Evolutionary conservation across 2,797 vertebrate genomes (phyloP).

Genomic region (Xiphorhynchus erythropygius): DNA sequence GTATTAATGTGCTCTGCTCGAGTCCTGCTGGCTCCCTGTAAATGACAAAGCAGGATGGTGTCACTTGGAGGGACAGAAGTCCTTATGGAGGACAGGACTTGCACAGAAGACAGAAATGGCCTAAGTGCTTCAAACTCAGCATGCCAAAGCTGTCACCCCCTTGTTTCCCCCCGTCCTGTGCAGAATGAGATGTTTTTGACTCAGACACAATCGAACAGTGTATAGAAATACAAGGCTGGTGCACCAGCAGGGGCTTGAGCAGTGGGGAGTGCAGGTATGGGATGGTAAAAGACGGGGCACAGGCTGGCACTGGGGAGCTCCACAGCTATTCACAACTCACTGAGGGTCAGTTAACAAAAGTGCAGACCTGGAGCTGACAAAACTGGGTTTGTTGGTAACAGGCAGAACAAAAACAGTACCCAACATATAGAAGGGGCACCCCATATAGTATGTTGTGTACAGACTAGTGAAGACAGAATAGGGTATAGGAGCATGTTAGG

Average conservation of each 20-base stretch:
- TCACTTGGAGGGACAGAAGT: background rate
- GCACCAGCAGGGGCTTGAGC: fast-evolving
- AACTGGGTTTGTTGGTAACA: background rate
- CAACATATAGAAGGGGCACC: background rate
- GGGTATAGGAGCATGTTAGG: background rate
- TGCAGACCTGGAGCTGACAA: background rate
- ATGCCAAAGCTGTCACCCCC: background rate
- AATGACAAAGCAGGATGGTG: background rate
- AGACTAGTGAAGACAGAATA: background rate
- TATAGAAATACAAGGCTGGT: background rate
- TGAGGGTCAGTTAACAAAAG: background rate
- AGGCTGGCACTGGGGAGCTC: background rate
- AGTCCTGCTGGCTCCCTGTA: background rate
- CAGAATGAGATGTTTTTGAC: background rate
- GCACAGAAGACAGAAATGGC: background rate
- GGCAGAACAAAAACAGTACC: background rate
- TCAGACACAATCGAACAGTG: background rate
- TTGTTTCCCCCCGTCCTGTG: background rate
- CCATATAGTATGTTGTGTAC: too few relatives aligned
- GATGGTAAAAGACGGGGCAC: background rate
- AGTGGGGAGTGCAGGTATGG: background rate
- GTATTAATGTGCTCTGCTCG: background rate
- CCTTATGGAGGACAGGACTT: background rate
- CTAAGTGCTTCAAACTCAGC: background rate
- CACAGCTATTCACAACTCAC: background rate